Conservation (phyloP, 2,888 invertebrate genomes). For the Melanchra persicariae region DNA sequence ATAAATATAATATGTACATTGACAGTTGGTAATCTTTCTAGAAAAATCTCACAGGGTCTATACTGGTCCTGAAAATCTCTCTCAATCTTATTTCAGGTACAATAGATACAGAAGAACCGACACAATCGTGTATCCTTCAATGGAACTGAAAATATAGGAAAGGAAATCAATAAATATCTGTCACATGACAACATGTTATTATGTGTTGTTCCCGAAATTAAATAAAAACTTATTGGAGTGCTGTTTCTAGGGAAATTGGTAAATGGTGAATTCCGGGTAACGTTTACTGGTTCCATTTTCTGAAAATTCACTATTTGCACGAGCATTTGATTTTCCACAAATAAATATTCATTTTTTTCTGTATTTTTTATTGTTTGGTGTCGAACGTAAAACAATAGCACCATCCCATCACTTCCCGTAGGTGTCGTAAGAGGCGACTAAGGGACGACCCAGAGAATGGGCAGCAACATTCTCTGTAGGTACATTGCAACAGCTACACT, state of each 20-base stretch:
- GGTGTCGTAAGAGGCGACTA: too few species aligned
- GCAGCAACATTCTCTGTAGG: too few species aligned
- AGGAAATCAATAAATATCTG: constrained; percentile 39
- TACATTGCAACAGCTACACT: too few species aligned
- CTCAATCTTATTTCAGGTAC: constrained; percentile 21
- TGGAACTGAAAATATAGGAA: constrained; percentile 19
- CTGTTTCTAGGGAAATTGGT: not conserved
- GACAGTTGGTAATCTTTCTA: not conserved
- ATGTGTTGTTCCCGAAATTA: not conserved
- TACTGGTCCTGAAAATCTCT: not conserved
- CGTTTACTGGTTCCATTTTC: too few species aligned
- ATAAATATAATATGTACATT: not conserved
- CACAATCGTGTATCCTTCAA: constrained; percentile 13
- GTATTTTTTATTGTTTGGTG: too few species aligned
- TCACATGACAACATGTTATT: constrained; percentile 17
- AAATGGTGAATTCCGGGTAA: too few species aligned
- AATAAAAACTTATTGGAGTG: not conserved
- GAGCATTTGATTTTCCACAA: not conserved
- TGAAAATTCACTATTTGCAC: not conserved
- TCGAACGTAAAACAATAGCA: too few species aligned
- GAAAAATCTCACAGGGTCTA: not conserved
- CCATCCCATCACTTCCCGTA: too few species aligned
- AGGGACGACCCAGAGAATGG: too few species aligned
- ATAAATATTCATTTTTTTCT: not conserved
- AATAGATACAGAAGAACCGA: constrained; percentile 5